A percentile compares a stretch with the other conserved stretches of the same genome.
These are phyloP conservation scores for Micrasema longulum DNA, from an alignment of 1,140 invertebrate genomes.

Conservation along the genomic window DNA sequence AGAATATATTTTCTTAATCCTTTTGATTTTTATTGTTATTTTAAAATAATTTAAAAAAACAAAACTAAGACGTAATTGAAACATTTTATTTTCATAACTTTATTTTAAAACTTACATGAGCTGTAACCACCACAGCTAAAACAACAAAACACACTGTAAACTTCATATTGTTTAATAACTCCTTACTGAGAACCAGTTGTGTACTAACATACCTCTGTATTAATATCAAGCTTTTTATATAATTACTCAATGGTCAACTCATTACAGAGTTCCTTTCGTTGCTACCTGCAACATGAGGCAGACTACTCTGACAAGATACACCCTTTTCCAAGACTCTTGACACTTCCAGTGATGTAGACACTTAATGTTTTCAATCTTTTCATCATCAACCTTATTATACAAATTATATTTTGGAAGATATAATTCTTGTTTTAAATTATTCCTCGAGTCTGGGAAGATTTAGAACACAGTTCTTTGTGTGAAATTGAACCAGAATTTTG, in stretches of 20 bases:
- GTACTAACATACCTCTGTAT: neutral
- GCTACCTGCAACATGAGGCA: conserved; percentile 10
- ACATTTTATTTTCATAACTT: too few relatives aligned
- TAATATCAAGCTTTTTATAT: conserved; percentile 2
- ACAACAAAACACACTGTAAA: neutral
- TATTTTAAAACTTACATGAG: conserved; percentile 20
- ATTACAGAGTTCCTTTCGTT: neutral
- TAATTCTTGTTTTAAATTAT: too few relatives aligned
- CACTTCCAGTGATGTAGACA: neutral
- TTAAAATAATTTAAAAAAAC: too few relatives aligned
- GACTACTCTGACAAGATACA: conserved; percentile 1
- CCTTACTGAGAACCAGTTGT: neutral
- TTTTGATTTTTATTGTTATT: too few relatives aligned
- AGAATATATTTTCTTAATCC: too few relatives aligned
- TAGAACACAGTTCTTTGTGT: too few relatives aligned
- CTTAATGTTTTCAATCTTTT: too few relatives aligned
- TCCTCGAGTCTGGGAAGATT: too few relatives aligned
- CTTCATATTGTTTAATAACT: conserved; percentile 9
- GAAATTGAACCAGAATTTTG: too few relatives aligned
- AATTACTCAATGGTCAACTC: conserved; percentile 6
- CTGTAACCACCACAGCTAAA: neutral
- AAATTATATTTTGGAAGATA: too few relatives aligned
- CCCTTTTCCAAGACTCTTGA: conserved; percentile 4
- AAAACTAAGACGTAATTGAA: too few relatives aligned
- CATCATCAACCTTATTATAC: too few relatives aligned